These are phyloP conservation scores for Sciurus carolinensis DNA, from an alignment of 2,797 vertebrate genomes.

Conservation along the genomic window DNA sequence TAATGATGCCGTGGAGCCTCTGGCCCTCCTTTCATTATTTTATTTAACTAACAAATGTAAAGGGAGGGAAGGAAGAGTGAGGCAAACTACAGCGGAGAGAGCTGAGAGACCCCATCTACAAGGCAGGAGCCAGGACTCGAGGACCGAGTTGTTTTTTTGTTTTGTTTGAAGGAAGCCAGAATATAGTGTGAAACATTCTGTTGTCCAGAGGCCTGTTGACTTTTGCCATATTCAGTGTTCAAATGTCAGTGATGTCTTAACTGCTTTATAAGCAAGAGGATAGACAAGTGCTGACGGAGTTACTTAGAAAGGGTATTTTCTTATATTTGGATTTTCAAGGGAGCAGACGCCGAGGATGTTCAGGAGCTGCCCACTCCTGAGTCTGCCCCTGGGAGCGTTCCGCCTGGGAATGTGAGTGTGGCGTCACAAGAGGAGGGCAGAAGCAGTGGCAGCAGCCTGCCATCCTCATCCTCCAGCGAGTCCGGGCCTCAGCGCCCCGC, in stretches of 20 bases:
- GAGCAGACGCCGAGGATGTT: slow-evolving; percentile 86
- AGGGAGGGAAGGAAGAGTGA: neutral
- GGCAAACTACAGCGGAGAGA: neutral
- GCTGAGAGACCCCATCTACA: neutral
- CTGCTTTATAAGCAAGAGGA: neutral
- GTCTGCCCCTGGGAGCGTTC: slow-evolving; percentile 85
- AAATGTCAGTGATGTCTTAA: neutral
- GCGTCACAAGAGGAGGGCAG: slow-evolving; percentile 86
- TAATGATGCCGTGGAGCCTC: neutral
- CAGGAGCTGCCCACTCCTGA: slow-evolving; percentile 87
- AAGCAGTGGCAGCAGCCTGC: slow-evolving; percentile 84
- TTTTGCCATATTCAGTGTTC: neutral
- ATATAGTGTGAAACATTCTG: neutral
- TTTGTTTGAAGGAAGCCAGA: neutral
- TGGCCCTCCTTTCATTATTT: neutral
- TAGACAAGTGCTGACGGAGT: neutral
- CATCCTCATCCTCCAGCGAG: slow-evolving; percentile 85
- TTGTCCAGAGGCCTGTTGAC: neutral
- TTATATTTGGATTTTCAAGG: slow-evolving; percentile 85
- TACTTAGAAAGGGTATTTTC: slow-evolving; percentile 47
- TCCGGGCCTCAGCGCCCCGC: slow-evolving; percentile 78
- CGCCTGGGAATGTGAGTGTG: slow-evolving; percentile 85
- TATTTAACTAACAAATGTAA: neutral
- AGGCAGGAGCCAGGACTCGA: neutral
- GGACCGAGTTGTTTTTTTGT: neutral